Evolutionary conservation across 2,888 invertebrate species (phyloP), one percentile per base, ranked within the genome.

Genomic region (Megastigmus dorsalis): DNA sequence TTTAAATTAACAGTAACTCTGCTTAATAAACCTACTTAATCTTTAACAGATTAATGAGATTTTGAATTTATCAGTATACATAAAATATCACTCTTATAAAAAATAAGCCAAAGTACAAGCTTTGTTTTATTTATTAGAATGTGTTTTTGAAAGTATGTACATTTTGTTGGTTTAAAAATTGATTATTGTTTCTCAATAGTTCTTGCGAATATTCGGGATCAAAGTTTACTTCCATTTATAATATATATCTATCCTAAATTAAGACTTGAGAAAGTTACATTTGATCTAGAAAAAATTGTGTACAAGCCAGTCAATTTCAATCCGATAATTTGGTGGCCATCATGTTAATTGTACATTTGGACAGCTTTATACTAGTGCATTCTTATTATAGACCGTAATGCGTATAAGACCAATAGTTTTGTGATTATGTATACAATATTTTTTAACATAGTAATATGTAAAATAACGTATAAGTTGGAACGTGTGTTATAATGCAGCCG

Each of bases 401-500:
- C 20, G n/a, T 41, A 6, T 66, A 43, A 65, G 30, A 65, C 41
- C 57, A 38, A 50, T 59, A 52, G n/a, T 45, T 38, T 72, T 72
- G 70, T 59, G 36, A 72, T 66, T 59, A 41, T 65, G 18, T 59
- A 55, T 38, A 41, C 45, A 48, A 65, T 57, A 55, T 41, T 36
- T 52, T 50, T 55, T 38, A 48, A 57, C 10, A 13, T 54, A 18
- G 13, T 50, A 55, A 48, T 30, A 26, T 36, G n/a, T 59, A 48
- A 23, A 23, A 30, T n/a, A 54, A 33, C 36, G 50, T 36, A 50
- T 18, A 28, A 38, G 10, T 59, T 26, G 33, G 10, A 63, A 15
- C 33, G 59, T 67, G 23, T 48, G 28, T 23, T 18, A 23, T 41
- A 66, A 18, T 30, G 45, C 28, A 48, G 38, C n/a, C 13, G 18